Evolutionary conservation across 2,888 invertebrate species (phyloP), one percentile per base, ranked within the genome.

Genomic region (Andrena bicolor): DNA sequence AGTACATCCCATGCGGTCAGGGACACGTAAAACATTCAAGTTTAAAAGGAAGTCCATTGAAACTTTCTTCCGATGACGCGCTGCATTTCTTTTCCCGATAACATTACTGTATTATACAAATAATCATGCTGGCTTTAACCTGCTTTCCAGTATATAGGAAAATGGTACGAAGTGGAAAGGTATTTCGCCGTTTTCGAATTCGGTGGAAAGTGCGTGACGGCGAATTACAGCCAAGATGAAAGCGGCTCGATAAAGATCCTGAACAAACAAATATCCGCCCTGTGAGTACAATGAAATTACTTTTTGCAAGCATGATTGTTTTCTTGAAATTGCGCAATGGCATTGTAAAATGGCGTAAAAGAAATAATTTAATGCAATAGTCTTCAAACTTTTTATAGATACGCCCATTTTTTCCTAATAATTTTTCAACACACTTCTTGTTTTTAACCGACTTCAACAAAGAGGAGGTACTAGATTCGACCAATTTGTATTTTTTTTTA

Each of bases 151-250:
- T 97, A 96, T 90, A 91, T 96, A 91, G 97, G 97, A 56, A 95
- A 95, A 89, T 97, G 97, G 97, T 97, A 96, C 91, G 97, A 97
- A 93, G 95, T 95, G 23, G 96, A 97, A 88, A 96, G 96, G 89
- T 97, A 97, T 93, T 97, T 97, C 90, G 96, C 96, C 60, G 90
- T 97, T n/a, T 97, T 97, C 92, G 96, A 97, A 93, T 93, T 96
- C 8, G 97, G 96, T 4, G 97, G 96, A 41, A 96, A 96, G 90
- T 97, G 97, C 91, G 96, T 97, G 70, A 96, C 96, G 2, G 97
- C 97, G 0, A 95, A 95, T 78, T 97, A 97, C 92, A 94, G 92
- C 83, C 90, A 88, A 82, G 94, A 90, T 87, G 94, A 92, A 88
- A 95, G 94, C 83, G 94, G 94, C 8, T 90, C 93, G 3, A 84